Base-by-base conservation (phyloP, 2,797 vertebrate genomes). In the Benthosema pterotum region DNA sequence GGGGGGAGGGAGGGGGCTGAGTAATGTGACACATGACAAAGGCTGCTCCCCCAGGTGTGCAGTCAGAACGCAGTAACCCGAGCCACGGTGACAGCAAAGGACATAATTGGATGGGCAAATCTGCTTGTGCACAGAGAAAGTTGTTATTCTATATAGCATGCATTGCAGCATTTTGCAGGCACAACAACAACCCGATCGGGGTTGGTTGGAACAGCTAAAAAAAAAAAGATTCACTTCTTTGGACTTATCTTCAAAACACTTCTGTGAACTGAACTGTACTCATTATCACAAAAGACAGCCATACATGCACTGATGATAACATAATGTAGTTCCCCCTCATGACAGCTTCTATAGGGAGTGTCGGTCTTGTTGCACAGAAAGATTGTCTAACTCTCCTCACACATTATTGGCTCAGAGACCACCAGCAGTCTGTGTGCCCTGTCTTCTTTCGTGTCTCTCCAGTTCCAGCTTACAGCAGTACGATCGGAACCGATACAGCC, bases 341-440 rank as follows among this genome's bases (percentile, higher is more conserved):
- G 15, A 57, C 19, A 49, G n/a, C n/a, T n/a, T n/a, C n/a, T n/a
- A n/a, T n/a, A n/a, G 47, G 52, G 19, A 55, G 56, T 67, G 45
- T 67, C 65, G 75, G 64, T 79, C 67, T 69, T 75, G 70, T 80
- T 69, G 65, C 72, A 52, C 71, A 19, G 57, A n/a, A n/a, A 67
- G 65, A 72, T 68, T 1, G 67, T 68, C 73, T 75, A n/a, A n/a
- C n/a, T 38, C 22, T 22, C 22, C 4, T 65, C 57, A 75, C 78
- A 80, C 78, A 47, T 86, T 72, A 81, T 78, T 83, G 82, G 79
- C 81, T 77, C 69, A 19, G 72, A n/a, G n/a, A n/a, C n/a, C n/a
- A n/a, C n/a, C 32, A n/a, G 42, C 22, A 22, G 2, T 4, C 3
- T 25, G 22, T n/a, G n/a, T n/a, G n/a, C n/a, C n/a, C n/a, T n/a